Evolutionary conservation across 1,140 invertebrate genomes (phyloP).

Genomic region (Ganaspis sp.): DNA sequence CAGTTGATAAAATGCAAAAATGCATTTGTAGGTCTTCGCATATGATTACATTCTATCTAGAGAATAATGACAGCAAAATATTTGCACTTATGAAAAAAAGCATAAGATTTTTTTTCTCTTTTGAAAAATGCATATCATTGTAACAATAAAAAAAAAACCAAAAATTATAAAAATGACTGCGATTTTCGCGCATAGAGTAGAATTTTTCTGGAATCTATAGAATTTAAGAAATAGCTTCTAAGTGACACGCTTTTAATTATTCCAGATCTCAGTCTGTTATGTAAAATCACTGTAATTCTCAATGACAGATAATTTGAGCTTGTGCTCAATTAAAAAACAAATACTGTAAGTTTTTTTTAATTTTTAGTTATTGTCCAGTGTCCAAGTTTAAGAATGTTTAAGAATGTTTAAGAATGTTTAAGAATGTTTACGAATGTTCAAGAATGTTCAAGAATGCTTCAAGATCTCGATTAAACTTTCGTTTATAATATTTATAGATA

Average conservation of each 20-base stretch:
- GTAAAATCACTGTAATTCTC: background rate
- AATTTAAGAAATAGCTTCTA: background rate
- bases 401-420: too few relatives aligned
- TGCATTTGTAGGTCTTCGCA: background rate
- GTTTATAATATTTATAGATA: background rate
- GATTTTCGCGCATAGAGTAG: background rate
- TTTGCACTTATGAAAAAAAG: background rate
- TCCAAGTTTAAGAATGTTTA: background rate
- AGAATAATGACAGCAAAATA: background rate
- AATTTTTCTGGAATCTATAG: background rate
- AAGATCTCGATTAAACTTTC: conserved; percentile 5
- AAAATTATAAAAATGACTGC: background rate
- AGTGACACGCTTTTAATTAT: background rate
- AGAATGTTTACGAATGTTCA: too few relatives aligned
- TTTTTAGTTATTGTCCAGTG: background rate
- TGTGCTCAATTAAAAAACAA: background rate
- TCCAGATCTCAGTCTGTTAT: too few relatives aligned
- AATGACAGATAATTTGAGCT: background rate
- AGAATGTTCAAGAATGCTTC: background rate
- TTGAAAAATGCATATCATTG: background rate
- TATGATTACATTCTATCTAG: background rate
- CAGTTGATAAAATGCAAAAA: background rate
- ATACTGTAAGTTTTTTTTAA: background rate
- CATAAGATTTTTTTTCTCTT: background rate
- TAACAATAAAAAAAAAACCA: conserved; percentile 1